A percentile compares a stretch with the other conserved stretches of the same genome.
phyloP scores from a whole-genome alignment of 2,113 vertebrate genomes.

The Aleadryas rufinucha region DNA sequence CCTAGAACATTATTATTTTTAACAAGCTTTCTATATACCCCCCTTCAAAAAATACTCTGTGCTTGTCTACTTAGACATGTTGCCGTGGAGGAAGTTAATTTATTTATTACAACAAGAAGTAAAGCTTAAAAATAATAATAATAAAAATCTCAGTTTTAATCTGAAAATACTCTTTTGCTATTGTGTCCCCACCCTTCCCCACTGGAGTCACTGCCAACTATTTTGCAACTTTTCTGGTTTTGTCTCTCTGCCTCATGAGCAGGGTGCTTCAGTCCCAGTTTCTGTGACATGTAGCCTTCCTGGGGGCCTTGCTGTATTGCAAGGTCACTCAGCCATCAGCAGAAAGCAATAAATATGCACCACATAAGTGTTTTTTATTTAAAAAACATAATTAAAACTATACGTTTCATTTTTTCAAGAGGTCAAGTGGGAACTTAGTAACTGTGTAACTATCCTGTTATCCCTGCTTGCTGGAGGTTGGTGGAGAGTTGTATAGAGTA shows the following conservation, averaged over 20 bases:
- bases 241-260: background rate
- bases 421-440: background rate
- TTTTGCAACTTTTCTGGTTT: background rate
- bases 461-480: background rate
- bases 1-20: background rate
- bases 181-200: background rate
- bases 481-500: background rate
- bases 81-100: background rate
- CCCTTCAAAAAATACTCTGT: background rate
- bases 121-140: background rate
- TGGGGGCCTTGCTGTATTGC: fast-evolving
- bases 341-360: background rate
- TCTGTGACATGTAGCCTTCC: background rate
- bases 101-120: background rate
- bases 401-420: background rate
- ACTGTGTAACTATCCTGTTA: background rate
- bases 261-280: background rate
- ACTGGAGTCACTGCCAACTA: background rate
- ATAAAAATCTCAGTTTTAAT: background rate
- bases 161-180: background rate
- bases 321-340: background rate
- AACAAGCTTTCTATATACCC: background rate
- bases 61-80: background rate
- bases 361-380: background rate
- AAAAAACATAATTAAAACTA: background rate